Conservation (phyloP, 1,140 invertebrate species). For the Sycophaga agraensis region DNA sequence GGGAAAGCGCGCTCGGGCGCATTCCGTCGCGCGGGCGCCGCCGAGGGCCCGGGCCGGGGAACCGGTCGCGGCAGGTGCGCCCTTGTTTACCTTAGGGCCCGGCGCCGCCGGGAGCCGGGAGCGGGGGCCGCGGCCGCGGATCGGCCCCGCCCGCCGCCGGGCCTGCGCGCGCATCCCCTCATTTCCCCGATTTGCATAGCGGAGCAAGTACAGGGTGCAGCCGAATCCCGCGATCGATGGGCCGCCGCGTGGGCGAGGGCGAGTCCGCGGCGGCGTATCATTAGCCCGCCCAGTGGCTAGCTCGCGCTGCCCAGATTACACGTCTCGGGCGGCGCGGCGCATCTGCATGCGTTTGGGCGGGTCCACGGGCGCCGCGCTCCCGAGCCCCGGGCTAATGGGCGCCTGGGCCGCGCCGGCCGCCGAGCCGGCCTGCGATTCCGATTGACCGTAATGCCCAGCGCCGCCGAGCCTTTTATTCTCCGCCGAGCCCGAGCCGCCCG, state of each 20-base stretch:
- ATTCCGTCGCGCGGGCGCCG: too few relatives aligned
- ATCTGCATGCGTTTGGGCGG: neutral
- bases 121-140: neutral
- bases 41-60: too few relatives aligned
- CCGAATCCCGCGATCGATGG: neutral
- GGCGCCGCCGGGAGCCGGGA: too few relatives aligned
- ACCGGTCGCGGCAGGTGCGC: too few relatives aligned
- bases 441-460: too few relatives aligned
- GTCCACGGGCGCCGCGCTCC: slow-evolving; percentile 1
- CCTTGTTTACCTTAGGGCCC: too few relatives aligned
- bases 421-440: too few relatives aligned
- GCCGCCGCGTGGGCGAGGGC: neutral
- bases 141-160: neutral
- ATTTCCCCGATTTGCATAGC: neutral
- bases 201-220: neutral
- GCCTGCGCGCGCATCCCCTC: too few relatives aligned
- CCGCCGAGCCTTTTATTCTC: too few relatives aligned
- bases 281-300: slow-evolving; percentile 58
- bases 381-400: too few relatives aligned
- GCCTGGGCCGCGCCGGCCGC: neutral
- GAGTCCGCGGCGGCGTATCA: slow-evolving; percentile 39
- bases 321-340: slow-evolving; percentile 41
- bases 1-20: too few relatives aligned
- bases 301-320: slow-evolving; percentile 50
- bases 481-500: too few relatives aligned